A percentile compares a stretch with the other conserved stretches of the same genome.
These are phyloP conservation scores for Zeus faber DNA, from an alignment of 2,113 vertebrate genomes.

Conservation along the genomic window DNA sequence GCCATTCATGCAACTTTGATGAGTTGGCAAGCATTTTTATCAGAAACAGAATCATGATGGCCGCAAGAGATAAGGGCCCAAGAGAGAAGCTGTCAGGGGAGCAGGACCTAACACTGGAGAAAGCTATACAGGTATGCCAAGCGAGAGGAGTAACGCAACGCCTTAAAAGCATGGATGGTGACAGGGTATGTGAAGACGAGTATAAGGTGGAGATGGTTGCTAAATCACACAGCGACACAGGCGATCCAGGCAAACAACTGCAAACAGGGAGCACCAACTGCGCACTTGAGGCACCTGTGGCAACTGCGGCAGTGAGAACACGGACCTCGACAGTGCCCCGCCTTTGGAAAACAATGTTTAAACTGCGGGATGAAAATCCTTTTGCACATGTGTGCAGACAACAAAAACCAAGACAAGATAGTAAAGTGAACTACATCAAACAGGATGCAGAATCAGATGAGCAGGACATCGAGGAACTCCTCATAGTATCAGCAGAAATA, in stretches of 20 bases:
- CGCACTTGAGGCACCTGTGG: no score
- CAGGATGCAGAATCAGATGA: background rate
- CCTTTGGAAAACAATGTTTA: background rate
- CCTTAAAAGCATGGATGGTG: background rate
- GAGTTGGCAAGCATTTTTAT: background rate
- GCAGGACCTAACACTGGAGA: background rate
- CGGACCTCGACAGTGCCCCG: background rate
- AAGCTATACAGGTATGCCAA: background rate
- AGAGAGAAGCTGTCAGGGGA: background rate
- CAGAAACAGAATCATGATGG: background rate
- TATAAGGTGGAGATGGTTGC: background rate
- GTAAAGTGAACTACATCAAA: background rate
- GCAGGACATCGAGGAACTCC: background rate
- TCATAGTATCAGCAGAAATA: background rate
- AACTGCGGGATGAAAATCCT: background rate
- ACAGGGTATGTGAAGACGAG: background rate
- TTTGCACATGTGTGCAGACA: background rate
- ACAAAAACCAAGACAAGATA: background rate
- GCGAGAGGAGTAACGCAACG: background rate
- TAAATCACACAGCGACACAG: no score
- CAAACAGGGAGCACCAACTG: no score
- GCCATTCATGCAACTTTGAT: background rate
- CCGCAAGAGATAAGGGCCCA: background rate
- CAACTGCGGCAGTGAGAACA: background rate
- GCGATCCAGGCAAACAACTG: background rate